These are phyloP conservation scores for Drosophila sordidapex DNA, from an alignment of 2,888 invertebrate species.

Conservation along the genomic window DNA sequence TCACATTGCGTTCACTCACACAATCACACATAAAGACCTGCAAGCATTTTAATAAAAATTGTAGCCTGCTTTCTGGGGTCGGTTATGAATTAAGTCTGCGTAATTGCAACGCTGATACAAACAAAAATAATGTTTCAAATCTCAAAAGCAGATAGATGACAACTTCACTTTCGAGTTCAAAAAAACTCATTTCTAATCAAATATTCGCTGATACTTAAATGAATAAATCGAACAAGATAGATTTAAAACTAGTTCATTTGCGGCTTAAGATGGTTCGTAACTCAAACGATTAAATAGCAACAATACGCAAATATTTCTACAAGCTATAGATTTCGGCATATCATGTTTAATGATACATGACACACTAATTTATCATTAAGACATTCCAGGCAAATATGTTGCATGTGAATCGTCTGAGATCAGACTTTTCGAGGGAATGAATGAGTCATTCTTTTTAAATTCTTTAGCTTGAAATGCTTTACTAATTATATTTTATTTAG, in stretches of 20 bases:
- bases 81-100: not conserved
- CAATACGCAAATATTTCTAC: not conserved
- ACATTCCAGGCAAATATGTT: not conserved
- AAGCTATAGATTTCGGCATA: not conserved
- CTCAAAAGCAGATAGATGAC: not conserved
- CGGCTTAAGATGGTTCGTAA: not conserved
- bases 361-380: not conserved
- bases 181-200: not conserved
- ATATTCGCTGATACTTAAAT: not conserved
- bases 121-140: not conserved
- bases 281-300: not conserved
- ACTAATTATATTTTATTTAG: not conserved
- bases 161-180: not conserved
- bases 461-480: not conserved
- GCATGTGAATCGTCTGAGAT: not conserved
- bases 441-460: not conserved
- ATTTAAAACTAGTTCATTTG: not conserved
- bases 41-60: constrained; percentile 55
- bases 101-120: not conserved
- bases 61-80: constrained; percentile 41
- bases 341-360: not conserved
- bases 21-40: constrained; percentile 43
- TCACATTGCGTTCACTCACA: constrained; percentile 18
- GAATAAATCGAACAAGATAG: too few species aligned
- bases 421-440: not conserved